Conservation (phyloP, 2,113 vertebrate genomes). For the Sinocyclocheilus anshuiensis region DNA sequence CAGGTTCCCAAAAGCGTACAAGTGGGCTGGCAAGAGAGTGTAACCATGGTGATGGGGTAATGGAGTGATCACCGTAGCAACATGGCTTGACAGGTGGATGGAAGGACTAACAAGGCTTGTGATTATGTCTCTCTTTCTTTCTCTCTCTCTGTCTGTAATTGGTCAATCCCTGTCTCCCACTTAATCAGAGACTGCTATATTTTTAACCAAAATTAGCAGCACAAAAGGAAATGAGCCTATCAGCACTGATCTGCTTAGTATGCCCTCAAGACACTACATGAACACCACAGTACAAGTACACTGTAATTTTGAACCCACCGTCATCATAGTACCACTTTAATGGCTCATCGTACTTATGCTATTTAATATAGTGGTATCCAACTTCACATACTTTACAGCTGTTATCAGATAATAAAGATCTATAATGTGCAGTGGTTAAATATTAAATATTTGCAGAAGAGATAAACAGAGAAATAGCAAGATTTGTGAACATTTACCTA, state of each 20-base stretch:
- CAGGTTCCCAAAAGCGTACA: slow-evolving; percentile 27
- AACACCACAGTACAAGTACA: neutral
- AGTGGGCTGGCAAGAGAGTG: slow-evolving; percentile 30
- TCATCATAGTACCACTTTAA: neutral
- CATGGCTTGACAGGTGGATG: slow-evolving; percentile 31
- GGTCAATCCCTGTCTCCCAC: slow-evolving; percentile 8
- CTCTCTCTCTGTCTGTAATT: slow-evolving; percentile 17
- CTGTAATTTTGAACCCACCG: neutral
- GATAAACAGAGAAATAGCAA: neutral
- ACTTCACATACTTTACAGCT: neutral
- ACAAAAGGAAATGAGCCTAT: slow-evolving; percentile 13
- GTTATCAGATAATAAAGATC: neutral
- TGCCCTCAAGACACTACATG: slow-evolving; percentile 9
- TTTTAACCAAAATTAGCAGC: slow-evolving; percentile 6
- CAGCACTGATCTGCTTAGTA: neutral
- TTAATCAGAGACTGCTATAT: slow-evolving; percentile 7
- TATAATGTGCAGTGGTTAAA: neutral
- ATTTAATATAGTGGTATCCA: neutral
- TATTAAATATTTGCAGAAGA: neutral
- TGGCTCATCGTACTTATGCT: neutral
- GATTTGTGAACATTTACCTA: neutral
- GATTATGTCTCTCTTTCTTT: slow-evolving; percentile 8
- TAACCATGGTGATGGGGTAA: slow-evolving; percentile 46
- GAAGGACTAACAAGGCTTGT: slow-evolving; percentile 24
- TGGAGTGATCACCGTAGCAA: slow-evolving; percentile 31